These are phyloP conservation scores for Eristalis intricaria DNA, from an alignment of 2,888 invertebrate genomes.

Conservation along the genomic window DNA sequence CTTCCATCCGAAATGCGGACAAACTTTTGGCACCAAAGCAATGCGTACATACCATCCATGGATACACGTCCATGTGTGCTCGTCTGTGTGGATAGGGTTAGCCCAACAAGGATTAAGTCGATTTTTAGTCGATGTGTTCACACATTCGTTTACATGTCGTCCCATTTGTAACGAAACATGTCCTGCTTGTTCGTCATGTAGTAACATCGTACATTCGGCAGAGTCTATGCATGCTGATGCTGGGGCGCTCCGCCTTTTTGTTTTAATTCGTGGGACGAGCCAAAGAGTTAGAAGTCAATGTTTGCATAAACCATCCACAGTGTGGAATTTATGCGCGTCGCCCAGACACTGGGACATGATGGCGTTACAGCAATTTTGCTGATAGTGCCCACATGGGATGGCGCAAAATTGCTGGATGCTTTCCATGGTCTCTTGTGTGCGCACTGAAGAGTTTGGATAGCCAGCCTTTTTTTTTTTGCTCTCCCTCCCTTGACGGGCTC, in stretches of 20 bases:
- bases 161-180: slow-evolving; percentile 56
- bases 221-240: background rate
- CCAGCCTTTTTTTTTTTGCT: background rate
- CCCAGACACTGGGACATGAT: slow-evolving; percentile 21
- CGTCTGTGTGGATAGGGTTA: slow-evolving; percentile 2
- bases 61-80: background rate
- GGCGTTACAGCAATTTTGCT: slow-evolving; percentile 44
- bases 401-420: slow-evolving; percentile 40
- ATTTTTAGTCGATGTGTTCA: slow-evolving; percentile 45
- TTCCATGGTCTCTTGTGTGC: background rate
- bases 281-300: slow-evolving; percentile 64
- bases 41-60: slow-evolving; percentile 13
- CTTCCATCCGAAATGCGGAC: slow-evolving; percentile 39
- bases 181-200: slow-evolving; percentile 38
- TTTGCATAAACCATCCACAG: slow-evolving; percentile 57
- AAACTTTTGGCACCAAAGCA: slow-evolving; percentile 53
- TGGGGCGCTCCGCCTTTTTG: slow-evolving; percentile 1
- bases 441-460: background rate
- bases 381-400: slow-evolving; percentile 44
- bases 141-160: slow-evolving; percentile 39
- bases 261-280: slow-evolving; percentile 6
- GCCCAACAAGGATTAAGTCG: slow-evolving; percentile 28
- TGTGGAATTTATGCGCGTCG: slow-evolving; percentile 49
- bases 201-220: slow-evolving; percentile 29
- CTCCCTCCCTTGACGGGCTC: background rate